Evolutionary conservation across 92 coral and sea anemone species (phyloP).

Genomic region (Siderastrea radians): DNA sequence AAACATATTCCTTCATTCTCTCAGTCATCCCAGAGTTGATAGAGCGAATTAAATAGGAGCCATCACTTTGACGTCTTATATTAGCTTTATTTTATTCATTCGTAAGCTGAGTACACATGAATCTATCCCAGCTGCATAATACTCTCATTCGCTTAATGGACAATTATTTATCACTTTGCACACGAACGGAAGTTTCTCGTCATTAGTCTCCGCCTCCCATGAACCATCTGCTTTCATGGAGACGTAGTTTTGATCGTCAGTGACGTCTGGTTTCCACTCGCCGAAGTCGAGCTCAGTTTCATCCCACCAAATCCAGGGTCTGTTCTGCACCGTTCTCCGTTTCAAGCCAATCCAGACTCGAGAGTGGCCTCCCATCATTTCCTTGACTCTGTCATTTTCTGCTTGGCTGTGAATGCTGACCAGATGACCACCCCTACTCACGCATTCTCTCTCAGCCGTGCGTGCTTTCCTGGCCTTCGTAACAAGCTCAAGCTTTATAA

Average conservation of each 20-base stretch:
- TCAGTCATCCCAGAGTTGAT: too few relatives aligned
- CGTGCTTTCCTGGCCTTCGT: background rate
- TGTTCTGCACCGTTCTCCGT: background rate
- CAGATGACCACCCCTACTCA: background rate
- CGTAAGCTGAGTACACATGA: too few relatives aligned
- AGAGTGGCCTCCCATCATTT: background rate
- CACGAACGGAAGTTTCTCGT: background rate
- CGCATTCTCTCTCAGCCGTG: constrained; percentile 4
- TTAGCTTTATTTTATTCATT: too few relatives aligned
- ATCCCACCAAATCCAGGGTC: constrained; percentile 17
- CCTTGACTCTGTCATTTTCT: background rate
- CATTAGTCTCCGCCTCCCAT: background rate
- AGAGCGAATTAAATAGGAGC: too few relatives aligned
- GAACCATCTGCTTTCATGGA: constrained; percentile 3
- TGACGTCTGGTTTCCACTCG: constrained; percentile 19
- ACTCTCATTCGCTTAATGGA: background rate
- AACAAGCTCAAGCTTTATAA: too few relatives aligned
- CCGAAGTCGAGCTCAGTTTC: constrained; percentile 8
- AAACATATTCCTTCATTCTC: too few relatives aligned
- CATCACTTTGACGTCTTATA: too few relatives aligned
- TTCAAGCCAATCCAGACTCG: constrained; percentile 21
- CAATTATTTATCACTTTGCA: background rate
- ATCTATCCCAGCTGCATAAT: too few relatives aligned
- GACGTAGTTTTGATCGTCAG: background rate
- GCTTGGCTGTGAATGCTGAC: constrained; percentile 11